Evolutionary conservation across 2,888 invertebrate genomes (phyloP).

Genomic region (Eretmocerus hayati): DNA sequence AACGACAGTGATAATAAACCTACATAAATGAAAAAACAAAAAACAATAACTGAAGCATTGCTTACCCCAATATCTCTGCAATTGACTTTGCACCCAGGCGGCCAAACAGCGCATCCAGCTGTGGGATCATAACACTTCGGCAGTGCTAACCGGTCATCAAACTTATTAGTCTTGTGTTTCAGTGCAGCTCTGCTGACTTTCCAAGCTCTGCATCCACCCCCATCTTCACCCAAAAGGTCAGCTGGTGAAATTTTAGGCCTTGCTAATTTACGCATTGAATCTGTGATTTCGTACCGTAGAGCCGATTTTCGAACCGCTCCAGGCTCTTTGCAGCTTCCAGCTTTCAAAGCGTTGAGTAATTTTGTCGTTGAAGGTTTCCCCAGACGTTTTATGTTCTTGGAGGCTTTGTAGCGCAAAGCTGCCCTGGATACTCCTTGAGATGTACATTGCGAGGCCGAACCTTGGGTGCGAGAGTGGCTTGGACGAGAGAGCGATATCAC

Average conservation of each 20-base stretch:
- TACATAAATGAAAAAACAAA: no score
- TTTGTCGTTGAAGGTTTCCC: neutral
- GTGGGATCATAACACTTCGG: slow-evolving; percentile 1
- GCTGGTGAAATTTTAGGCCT: no score
- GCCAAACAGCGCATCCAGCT: neutral
- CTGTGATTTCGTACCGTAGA: slow-evolving; percentile 26
- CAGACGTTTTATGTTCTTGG: neutral
- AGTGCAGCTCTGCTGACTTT: slow-evolving; percentile 5
- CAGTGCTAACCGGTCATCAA: neutral
- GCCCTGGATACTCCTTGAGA: slow-evolving; percentile 16
- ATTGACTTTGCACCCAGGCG: neutral
- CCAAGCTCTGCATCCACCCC: no score
- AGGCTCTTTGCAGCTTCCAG: slow-evolving; percentile 12
- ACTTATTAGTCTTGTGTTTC: slow-evolving; percentile 6
- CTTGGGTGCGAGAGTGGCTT: no score
- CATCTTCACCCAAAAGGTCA: no score
- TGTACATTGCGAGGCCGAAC: neutral
- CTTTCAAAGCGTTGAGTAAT: neutral
- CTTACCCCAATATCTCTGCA: no score
- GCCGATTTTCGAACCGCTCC: slow-evolving; percentile 20
- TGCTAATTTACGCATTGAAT: slow-evolving; percentile 24
- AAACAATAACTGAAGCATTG: no score
- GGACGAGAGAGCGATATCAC: slow-evolving; percentile 24
- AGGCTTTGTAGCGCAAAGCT: slow-evolving; percentile 20
- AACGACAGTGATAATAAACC: no score